A percentile compares a stretch with the other conserved stretches of the same genome.
These are phyloP conservation scores for Antheraea yamamai DNA, from an alignment of 2,888 invertebrate species.

Conservation along the genomic window DNA sequence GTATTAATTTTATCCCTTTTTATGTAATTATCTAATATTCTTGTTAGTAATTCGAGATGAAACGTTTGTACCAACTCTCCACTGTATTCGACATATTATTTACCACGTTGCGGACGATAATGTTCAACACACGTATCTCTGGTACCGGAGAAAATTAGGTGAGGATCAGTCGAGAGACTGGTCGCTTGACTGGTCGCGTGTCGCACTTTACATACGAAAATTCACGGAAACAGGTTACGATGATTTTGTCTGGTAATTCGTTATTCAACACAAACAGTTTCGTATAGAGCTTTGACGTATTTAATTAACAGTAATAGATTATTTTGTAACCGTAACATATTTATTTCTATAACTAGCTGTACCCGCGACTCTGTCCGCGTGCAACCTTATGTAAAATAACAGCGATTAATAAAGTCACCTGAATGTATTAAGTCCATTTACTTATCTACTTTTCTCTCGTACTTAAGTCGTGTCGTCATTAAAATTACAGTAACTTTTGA, in stretches of 20 bases:
- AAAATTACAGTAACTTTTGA: too few species aligned
- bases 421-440: too few species aligned
- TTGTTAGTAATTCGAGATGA: slow-evolving; percentile 9
- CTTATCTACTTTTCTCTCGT: too few species aligned
- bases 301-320: neutral
- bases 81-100: slow-evolving; percentile 37
- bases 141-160: slow-evolving; percentile 35
- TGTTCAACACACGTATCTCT: slow-evolving; percentile 37
- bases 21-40: neutral
- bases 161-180: slow-evolving; percentile 26
- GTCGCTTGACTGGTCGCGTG: slow-evolving; percentile 28
- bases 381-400: too few species aligned
- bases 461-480: too few species aligned
- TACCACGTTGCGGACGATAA: slow-evolving; percentile 27
- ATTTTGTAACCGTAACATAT: too few species aligned
- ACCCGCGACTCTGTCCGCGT: too few species aligned
- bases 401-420: too few species aligned
- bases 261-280: slow-evolving; percentile 27
- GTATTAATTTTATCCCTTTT: neutral
- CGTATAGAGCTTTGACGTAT: neutral
- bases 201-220: slow-evolving; percentile 25
- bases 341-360: too few species aligned
- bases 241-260: slow-evolving; percentile 36
- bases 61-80: slow-evolving; percentile 29
- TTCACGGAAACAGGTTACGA: slow-evolving; percentile 36